phyloP scores from a whole-genome alignment of 2,113 vertebrate species.

The Notarius quadriscutis region DNA sequence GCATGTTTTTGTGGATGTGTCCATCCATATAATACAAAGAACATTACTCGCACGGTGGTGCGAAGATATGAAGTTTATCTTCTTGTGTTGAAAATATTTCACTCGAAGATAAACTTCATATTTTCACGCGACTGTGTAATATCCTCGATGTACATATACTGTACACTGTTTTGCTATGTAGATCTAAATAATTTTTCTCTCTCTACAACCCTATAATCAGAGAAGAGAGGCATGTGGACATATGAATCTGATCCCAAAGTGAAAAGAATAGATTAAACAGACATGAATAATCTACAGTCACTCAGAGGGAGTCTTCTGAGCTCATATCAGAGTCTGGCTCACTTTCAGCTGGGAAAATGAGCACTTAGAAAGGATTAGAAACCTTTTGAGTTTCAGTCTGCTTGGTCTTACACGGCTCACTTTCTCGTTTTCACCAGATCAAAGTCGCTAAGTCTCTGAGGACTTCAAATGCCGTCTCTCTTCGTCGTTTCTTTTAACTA shows the following conservation, averaged over 20 bases:
- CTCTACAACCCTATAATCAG: background rate
- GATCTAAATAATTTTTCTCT: background rate
- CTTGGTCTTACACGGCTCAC: conserved; percentile 24
- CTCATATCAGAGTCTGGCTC: conserved; percentile 16
- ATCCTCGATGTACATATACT: too few relatives aligned
- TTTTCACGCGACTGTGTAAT: too few relatives aligned
- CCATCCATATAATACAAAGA: too few relatives aligned
- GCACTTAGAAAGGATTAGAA: conserved; percentile 38
- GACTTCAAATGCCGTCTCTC: conserved; percentile 27
- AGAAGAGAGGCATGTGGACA: background rate
- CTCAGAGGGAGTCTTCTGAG: background rate
- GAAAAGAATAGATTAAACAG: background rate
- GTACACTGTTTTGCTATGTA: background rate
- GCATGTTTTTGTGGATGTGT: too few relatives aligned
- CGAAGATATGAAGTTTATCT: too few relatives aligned
- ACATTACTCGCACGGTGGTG: too few relatives aligned
- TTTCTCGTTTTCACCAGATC: conserved; percentile 46
- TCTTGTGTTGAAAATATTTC: too few relatives aligned
- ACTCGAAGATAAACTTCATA: too few relatives aligned
- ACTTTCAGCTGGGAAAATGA: conserved; percentile 22
- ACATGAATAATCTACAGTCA: conserved; percentile 4
- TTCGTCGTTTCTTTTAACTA: conserved; percentile 15
- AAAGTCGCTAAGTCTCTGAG: conserved; percentile 44
- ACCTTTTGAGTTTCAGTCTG: conserved; percentile 44
- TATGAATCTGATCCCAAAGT: background rate